Conservation (phyloP, 2,888 invertebrate genomes). For the Peribatodes rhomboidaria region DNA sequence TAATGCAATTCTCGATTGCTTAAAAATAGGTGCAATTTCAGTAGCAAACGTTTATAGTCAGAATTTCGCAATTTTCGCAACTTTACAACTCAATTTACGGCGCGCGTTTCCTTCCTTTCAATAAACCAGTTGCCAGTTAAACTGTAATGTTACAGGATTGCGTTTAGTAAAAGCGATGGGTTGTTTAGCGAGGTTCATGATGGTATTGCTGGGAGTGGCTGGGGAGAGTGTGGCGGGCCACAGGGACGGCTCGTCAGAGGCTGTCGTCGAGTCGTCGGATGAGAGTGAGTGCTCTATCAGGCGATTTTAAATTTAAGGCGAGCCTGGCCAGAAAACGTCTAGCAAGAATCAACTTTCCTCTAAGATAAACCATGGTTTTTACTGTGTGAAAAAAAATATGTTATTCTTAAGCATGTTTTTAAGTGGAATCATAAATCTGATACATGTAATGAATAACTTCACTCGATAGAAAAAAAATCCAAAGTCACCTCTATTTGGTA, state of each 20-base stretch:
- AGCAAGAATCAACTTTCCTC: no score
- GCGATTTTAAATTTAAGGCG: no score
- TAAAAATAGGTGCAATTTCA: conserved; percentile 2
- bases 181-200: neutral
- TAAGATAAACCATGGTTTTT: no score
- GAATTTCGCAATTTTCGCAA: conserved; percentile 24
- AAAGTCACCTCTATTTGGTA: no score
- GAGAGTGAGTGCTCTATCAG: conserved; percentile 48
- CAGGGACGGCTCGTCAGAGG: conserved; percentile 11
- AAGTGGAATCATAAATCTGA: no score
- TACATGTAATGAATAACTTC: no score
- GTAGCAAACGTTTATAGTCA: conserved; percentile 18
- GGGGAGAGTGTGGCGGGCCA: neutral
- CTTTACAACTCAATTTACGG: conserved; percentile 13
- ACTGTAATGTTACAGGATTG: conserved; percentile 3
- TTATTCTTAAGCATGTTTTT: no score
- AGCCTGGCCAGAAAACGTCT: no score
- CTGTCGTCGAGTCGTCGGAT: conserved; percentile 35
- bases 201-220: neutral
- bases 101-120: neutral
- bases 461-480: no score
- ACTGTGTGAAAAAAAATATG: no score
- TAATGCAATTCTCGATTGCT: neutral
- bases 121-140: neutral
- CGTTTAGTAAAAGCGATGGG: neutral